Percentiles rank a stretch among this genome's conserved stretches.
Evolutionary conservation across 2,113 vertebrate genomes (phyloP).

Genomic region (Psittacula cyanocephala): DNA sequence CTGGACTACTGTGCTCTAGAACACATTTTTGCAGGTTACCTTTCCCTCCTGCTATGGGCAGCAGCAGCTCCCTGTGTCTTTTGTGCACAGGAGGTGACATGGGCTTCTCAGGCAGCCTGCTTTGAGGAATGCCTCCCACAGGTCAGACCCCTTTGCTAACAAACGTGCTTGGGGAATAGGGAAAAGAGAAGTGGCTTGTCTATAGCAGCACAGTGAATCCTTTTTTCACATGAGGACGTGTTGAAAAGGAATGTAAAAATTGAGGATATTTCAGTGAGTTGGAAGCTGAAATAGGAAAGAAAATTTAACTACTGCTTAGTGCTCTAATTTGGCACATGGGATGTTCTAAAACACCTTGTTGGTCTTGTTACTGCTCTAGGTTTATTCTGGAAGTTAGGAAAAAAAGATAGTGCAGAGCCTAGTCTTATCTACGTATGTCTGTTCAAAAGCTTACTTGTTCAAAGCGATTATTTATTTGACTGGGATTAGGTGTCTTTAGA

Average conservation of each 20-base stretch:
- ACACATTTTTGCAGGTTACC: neutral
- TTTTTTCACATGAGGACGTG: neutral
- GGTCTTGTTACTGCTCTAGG: conserved; percentile 2
- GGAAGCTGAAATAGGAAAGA: conserved; percentile 14
- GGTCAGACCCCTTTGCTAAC: neutral
- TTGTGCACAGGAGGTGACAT: accelerated
- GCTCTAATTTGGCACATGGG: neutral
- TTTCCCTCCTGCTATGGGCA: neutral
- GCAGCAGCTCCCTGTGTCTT: neutral
- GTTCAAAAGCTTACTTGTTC: conserved; percentile 23
- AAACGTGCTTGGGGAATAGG: neutral
- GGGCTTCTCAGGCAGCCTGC: neutral
- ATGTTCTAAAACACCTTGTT: neutral
- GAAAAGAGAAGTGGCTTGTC: neutral
- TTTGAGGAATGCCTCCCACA: neutral
- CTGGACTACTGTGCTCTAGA: neutral
- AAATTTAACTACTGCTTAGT: neutral
- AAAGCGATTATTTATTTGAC: neutral
- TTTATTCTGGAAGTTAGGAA: conserved; percentile 9
- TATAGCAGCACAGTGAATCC: neutral
- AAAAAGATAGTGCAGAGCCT: neutral
- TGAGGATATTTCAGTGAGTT: neutral
- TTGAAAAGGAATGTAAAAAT: neutral
- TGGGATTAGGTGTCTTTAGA: neutral
- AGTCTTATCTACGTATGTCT: neutral